phyloP scores from a whole-genome alignment of 2,113 vertebrate species.

The Ranitomeya imitator region DNA sequence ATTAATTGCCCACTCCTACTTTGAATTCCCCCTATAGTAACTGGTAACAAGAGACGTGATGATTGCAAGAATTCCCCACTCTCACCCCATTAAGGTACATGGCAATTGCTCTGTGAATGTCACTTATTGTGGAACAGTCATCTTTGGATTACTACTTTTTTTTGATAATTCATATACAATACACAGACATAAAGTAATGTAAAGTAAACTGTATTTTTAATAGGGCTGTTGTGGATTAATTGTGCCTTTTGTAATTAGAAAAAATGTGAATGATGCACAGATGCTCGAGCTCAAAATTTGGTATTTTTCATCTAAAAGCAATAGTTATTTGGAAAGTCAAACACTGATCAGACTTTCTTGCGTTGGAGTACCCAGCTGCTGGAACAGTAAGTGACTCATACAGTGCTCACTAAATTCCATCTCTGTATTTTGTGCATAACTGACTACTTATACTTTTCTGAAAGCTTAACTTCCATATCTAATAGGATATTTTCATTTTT shows the following conservation, averaged over 20 bases:
- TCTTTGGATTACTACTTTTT: too few species aligned
- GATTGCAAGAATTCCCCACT: too few species aligned
- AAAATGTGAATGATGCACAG: constrained; percentile 35
- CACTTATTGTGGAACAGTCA: too few species aligned
- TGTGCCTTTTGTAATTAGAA: not conserved
- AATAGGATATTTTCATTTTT: not conserved
- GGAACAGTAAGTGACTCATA: constrained; percentile 31
- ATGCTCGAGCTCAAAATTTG: constrained; percentile 2
- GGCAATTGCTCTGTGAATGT: too few species aligned
- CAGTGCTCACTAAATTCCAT: constrained; percentile 32
- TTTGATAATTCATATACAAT: too few species aligned
- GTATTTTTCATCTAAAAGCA: constrained; percentile 36
- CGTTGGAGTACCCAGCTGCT: constrained; percentile 55
- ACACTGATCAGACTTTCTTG: constrained; percentile 35
- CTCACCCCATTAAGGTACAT: too few species aligned
- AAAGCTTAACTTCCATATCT: not conserved
- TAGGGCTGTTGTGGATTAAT: not conserved
- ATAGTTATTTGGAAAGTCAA: constrained; percentile 44
- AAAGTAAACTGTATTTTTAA: not conserved
- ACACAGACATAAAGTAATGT: not conserved
- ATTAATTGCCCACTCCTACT: too few species aligned
- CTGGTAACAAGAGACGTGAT: too few species aligned
- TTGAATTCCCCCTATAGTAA: too few species aligned
- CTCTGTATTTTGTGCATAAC: constrained; percentile 29
- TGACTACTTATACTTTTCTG: constrained; percentile 2